Evolutionary conservation across 1,140 invertebrate species (phyloP).

Genomic region (Sycobia sp.): DNA sequence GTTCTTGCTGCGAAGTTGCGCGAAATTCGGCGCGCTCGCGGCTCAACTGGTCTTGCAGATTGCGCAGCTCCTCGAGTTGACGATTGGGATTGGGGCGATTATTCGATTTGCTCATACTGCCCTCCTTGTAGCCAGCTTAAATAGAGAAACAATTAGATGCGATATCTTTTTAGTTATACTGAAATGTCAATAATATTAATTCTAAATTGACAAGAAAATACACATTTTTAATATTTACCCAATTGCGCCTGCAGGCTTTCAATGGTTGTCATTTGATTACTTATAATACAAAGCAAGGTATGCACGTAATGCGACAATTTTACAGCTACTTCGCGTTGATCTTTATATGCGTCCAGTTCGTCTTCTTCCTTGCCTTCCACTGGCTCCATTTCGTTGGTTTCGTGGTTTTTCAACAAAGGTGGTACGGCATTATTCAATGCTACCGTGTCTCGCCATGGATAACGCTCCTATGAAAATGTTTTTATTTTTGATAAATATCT

Average conservation of each 20-base stretch:
- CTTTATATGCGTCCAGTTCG: slow-evolving; percentile 50
- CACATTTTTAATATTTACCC: too few species aligned
- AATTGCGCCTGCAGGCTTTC: slow-evolving; percentile 75
- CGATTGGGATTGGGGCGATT: slow-evolving; percentile 63
- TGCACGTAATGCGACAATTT: slow-evolving; percentile 82
- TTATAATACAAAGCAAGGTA: slow-evolving; percentile 81
- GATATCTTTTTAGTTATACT: too few species aligned
- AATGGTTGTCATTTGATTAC: slow-evolving; percentile 84
- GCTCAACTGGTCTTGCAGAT: slow-evolving; percentile 77
- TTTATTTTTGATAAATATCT: too few species aligned
- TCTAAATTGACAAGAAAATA: too few species aligned
- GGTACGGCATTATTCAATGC: slow-evolving; percentile 41
- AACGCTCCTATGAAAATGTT: slow-evolving; percentile 58
- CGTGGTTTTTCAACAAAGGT: slow-evolving; percentile 39
- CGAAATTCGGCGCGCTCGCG: slow-evolving; percentile 82
- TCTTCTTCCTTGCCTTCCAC: slow-evolving; percentile 41
- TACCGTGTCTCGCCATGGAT: slow-evolving; percentile 60
- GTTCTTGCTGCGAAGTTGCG: slow-evolving; percentile 66
- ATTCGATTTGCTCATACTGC: slow-evolving; percentile 59
- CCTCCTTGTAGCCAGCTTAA: slow-evolving; percentile 48
- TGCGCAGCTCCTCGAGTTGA: slow-evolving; percentile 75
- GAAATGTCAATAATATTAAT: too few species aligned
- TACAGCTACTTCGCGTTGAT: slow-evolving; percentile 74
- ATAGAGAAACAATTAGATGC: background rate
- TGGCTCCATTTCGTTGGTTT: slow-evolving; percentile 22